Percentiles rank a stretch among this genome's conserved stretches.
Evolutionary conservation across 2,797 vertebrate species (phyloP).

Genomic region (Lacerta viridis): DNA sequence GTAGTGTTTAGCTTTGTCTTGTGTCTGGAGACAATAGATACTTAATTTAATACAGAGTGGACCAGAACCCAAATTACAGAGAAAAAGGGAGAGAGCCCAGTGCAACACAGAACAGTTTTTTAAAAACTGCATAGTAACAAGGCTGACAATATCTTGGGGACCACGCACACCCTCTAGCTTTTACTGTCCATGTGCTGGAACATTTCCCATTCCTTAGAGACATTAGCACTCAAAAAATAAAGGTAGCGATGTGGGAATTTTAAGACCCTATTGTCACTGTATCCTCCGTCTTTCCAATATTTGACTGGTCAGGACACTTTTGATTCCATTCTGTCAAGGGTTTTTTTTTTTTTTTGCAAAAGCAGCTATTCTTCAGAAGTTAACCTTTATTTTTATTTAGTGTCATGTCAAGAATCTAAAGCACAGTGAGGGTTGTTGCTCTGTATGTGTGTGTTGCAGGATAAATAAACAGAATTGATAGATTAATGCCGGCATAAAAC

Average conservation of each 20-base stretch:
- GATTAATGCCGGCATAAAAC: neutral
- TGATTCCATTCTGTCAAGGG: neutral
- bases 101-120: too few relatives aligned
- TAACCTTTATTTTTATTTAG: neutral
- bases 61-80: too few relatives aligned
- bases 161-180: neutral
- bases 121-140: too few relatives aligned
- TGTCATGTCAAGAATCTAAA: neutral
- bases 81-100: too few relatives aligned
- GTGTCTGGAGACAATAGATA: too few relatives aligned
- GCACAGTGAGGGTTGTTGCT: neutral
- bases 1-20: too few relatives aligned
- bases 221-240: neutral
- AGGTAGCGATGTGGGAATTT: neutral
- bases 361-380: slow-evolving; percentile 18
- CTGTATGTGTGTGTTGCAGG: neutral
- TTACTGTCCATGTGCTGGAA: neutral
- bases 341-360: neutral
- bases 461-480: slow-evolving; percentile 32
- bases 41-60: too few relatives aligned
- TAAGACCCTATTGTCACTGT: neutral
- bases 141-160: too few relatives aligned
- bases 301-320: neutral
- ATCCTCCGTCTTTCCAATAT: fast-evolving
- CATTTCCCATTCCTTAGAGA: neutral